Evolutionary conservation across 2,888 invertebrate species (phyloP).

Genomic region (Carterocephalus palaemon): DNA sequence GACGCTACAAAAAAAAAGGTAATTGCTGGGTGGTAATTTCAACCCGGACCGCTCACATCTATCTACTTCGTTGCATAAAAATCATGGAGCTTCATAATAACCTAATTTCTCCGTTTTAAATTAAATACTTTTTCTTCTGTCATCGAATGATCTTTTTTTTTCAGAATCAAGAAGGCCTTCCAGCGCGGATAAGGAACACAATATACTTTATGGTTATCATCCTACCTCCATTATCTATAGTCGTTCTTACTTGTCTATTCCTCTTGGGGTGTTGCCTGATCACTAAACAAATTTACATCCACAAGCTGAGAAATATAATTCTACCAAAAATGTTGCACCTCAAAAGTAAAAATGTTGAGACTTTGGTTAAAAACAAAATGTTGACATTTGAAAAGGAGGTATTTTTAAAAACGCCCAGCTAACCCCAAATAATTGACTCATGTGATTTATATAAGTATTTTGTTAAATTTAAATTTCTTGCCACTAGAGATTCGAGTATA

Average conservation of each 20-base stretch:
- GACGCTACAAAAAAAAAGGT: too few species aligned
- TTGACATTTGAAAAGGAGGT: slow-evolving; percentile 56
- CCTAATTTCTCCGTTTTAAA: too few species aligned
- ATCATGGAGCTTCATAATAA: too few species aligned
- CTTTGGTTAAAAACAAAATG: slow-evolving; percentile 52
- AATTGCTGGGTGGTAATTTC: too few species aligned
- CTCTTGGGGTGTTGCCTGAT: slow-evolving; percentile 53
- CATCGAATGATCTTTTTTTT: slow-evolving; percentile 26
- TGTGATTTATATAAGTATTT: slow-evolving; percentile 15
- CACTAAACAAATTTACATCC: slow-evolving; percentile 45
- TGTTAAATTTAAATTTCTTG: not conserved
- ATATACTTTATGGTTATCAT: slow-evolving; percentile 73
- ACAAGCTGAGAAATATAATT: slow-evolving; percentile 44
- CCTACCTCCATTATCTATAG: slow-evolving; percentile 67
- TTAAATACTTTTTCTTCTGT: too few species aligned
- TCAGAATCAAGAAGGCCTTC: slow-evolving; percentile 80
- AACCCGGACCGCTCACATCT: too few species aligned
- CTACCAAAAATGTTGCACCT: slow-evolving; percentile 49
- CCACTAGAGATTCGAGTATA: not conserved
- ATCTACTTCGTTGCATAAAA: too few species aligned
- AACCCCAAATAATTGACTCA: slow-evolving; percentile 27
- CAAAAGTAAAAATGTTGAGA: slow-evolving; percentile 52
- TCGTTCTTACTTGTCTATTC: slow-evolving; percentile 42
- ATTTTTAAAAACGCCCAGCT: slow-evolving; percentile 44
- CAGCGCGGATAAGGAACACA: slow-evolving; percentile 63